phyloP scores from a whole-genome alignment of 2,888 invertebrate genomes.

The Spilarctia lutea region DNA sequence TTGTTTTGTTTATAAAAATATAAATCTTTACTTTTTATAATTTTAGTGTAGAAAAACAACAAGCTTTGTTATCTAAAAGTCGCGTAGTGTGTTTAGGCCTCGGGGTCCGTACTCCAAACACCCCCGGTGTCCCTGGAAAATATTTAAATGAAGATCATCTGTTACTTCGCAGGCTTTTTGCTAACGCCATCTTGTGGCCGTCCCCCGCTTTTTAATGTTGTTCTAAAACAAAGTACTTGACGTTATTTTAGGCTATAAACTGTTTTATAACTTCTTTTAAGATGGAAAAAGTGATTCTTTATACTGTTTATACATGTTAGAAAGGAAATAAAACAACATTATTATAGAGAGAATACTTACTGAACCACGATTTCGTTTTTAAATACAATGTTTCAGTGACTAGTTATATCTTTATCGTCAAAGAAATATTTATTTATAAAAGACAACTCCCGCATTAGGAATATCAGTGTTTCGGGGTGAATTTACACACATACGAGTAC shows the following conservation, averaged over 20 bases:
- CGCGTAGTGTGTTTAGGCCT: slow-evolving; percentile 29
- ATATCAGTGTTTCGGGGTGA: too few species aligned
- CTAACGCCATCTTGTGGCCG: slow-evolving; percentile 46
- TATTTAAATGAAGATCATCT: slow-evolving; percentile 67
- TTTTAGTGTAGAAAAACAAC: background rate
- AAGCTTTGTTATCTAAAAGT: slow-evolving; percentile 2
- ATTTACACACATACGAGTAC: too few species aligned
- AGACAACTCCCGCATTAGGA: too few species aligned
- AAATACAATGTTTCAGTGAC: too few species aligned
- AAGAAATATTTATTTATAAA: too few species aligned
- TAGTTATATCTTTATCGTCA: background rate
- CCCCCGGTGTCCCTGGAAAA: slow-evolving; percentile 51
- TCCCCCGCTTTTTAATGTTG: slow-evolving; percentile 48
- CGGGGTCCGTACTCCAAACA: slow-evolving; percentile 29
- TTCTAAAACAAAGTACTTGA: slow-evolving; percentile 45
- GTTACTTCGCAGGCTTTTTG: slow-evolving; percentile 58
- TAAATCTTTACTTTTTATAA: too few species aligned
- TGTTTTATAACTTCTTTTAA: slow-evolving; percentile 24
- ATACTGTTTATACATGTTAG: background rate
- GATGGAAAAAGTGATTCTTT: slow-evolving; percentile 11
- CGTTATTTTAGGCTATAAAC: slow-evolving; percentile 49
- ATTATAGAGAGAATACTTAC: background rate
- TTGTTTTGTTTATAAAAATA: too few species aligned
- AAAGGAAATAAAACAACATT: background rate
- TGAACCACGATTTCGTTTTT: background rate